phyloP scores from a whole-genome alignment of 2,888 invertebrate genomes.

The Caenorhabditis macrosperma region DNA sequence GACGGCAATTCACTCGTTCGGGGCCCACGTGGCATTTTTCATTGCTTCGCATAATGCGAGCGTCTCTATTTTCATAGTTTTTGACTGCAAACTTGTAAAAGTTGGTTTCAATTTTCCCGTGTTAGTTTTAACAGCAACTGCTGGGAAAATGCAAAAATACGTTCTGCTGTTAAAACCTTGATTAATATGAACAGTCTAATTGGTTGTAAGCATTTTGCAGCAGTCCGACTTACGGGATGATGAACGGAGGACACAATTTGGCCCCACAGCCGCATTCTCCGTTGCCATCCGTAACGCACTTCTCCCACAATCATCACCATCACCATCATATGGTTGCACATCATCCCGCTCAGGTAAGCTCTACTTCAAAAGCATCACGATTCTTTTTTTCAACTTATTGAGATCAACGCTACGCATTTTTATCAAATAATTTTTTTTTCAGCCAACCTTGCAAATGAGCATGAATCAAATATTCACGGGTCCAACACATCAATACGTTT shows the following conservation, averaged over 20 bases:
- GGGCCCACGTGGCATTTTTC: conserved; percentile 22
- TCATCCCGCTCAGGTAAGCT: conserved; percentile 14
- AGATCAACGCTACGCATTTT: too few relatives aligned
- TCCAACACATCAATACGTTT: conserved; percentile 30
- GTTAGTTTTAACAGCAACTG: not conserved
- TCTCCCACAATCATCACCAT: conserved; percentile 58
- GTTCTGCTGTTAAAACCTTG: too few relatives aligned
- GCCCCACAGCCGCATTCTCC: conserved; percentile 57
- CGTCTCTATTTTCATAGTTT: not conserved
- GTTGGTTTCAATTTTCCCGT: too few relatives aligned
- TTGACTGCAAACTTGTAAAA: not conserved
- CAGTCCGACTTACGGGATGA: conserved; percentile 54
- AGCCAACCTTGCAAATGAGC: conserved; percentile 30
- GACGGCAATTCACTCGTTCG: not conserved
- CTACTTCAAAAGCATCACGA: too few relatives aligned
- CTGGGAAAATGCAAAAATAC: too few relatives aligned
- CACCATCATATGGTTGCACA: conserved; percentile 48
- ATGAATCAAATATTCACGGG: conserved; percentile 36
- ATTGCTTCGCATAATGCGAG: too few relatives aligned
- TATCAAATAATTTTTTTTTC: conserved; percentile 5
- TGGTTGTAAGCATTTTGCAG: conserved; percentile 44
- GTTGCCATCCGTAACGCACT: conserved; percentile 63
- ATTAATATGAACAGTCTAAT: too few relatives aligned
- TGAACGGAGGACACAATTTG: conserved; percentile 29
- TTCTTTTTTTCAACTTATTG: too few relatives aligned